phyloP scores from a whole-genome alignment of 2,797 vertebrate species.

The Gastrophryne carolinensis region DNA sequence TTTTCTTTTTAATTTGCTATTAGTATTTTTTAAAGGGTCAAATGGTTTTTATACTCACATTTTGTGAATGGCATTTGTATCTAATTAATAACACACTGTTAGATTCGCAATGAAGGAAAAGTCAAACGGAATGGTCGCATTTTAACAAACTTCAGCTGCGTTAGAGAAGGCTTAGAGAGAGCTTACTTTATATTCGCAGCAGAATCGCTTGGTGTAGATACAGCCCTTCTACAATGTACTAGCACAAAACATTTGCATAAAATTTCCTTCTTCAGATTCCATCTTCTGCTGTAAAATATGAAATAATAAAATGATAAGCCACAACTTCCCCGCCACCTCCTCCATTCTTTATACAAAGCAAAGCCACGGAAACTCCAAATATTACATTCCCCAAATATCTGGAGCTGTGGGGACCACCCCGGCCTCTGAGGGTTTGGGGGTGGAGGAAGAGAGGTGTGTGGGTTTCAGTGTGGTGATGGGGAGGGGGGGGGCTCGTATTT shows the following conservation, averaged over 20 bases:
- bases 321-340: constrained; percentile 45
- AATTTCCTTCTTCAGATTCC: constrained; percentile 5
- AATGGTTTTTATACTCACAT: no score
- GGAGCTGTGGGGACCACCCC: constrained; percentile 49
- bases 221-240: neutral
- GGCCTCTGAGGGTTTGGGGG: constrained; percentile 47
- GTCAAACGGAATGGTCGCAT: no score
- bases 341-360: constrained; percentile 37
- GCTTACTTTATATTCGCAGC: neutral
- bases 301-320: constrained; percentile 49
- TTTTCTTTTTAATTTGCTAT: no score
- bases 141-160: no score
- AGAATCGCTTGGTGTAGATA: neutral
- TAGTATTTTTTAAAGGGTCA: no score
- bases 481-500: constrained; percentile 23
- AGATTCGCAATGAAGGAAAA: no score
- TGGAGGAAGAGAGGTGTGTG: constrained; percentile 39
- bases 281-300: constrained; percentile 16
- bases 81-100: no score
- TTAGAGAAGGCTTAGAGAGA: no score
- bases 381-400: constrained; percentile 52
- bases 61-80: no score
- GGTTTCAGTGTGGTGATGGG: constrained; percentile 34
- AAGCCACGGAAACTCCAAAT: constrained; percentile 50
- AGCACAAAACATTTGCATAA: neutral